Conservation (phyloP, 2,888 invertebrate species). For the Drosophila austrosaltans region DNA sequence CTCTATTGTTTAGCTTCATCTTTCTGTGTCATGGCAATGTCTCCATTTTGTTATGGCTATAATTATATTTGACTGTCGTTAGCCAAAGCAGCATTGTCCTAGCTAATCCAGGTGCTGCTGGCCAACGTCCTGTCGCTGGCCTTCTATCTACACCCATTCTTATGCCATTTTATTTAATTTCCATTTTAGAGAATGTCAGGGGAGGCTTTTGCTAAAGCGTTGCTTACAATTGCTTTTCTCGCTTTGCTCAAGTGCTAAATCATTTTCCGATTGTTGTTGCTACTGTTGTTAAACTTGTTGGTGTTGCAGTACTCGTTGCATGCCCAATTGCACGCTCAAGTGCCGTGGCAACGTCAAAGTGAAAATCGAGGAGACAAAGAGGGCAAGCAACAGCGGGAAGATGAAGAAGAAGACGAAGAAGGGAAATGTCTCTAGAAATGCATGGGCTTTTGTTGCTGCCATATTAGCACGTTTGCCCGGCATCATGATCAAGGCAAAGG, state of each 20-base stretch:
- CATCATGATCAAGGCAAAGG: conserved; percentile 2
- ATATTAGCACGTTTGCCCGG: conserved; percentile 51
- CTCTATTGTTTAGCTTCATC: conserved; percentile 37
- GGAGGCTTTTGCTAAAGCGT: neutral
- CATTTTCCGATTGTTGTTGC: conserved; percentile 47
- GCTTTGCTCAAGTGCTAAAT: conserved; percentile 66
- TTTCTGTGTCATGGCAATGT: conserved; percentile 58
- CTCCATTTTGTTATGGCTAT: conserved; percentile 72
- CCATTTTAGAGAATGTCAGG: conserved; percentile 39
- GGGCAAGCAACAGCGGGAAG: neutral
- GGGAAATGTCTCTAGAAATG: conserved; percentile 10
- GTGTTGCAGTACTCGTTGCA: conserved; percentile 53
- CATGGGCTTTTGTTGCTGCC: conserved; percentile 37
- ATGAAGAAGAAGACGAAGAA: neutral
- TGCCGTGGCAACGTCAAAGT: conserved; percentile 51
- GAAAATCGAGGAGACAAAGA: conserved; percentile 9
- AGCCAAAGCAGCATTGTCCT: conserved; percentile 39
- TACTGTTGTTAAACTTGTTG: conserved; percentile 35
- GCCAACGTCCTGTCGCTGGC: conserved; percentile 48
- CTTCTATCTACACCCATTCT: conserved; percentile 26
- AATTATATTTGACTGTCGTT: conserved; percentile 78
- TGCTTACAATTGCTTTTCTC: conserved; percentile 33
- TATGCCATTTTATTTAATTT: conserved; percentile 66
- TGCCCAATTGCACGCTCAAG: conserved; percentile 74
- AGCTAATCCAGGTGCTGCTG: conserved; percentile 70